A percentile compares a stretch with the other conserved stretches of the same genome.
These are phyloP conservation scores for Aegotheles bennettii DNA, from an alignment of 2,113 vertebrate species.

Conservation along the genomic window DNA sequence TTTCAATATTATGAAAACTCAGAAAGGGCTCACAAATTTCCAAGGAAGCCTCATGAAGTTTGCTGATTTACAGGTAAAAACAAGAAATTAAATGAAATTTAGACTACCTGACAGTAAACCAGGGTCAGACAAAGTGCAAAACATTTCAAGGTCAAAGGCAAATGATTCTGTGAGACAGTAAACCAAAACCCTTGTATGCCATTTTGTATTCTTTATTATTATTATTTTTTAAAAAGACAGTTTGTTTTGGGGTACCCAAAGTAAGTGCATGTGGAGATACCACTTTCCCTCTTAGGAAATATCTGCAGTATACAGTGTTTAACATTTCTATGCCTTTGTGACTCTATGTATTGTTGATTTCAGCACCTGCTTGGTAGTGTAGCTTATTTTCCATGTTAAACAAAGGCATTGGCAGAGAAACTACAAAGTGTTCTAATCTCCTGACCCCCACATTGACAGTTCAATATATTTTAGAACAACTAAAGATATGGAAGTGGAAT, in stretches of 20 bases:
- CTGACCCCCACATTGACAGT: constrained; percentile 66
- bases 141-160: constrained; percentile 1
- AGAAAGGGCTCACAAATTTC: neutral
- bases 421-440: constrained; percentile 61
- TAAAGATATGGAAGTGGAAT: constrained; percentile 70
- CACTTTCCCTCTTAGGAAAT: neutral
- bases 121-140: neutral
- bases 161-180: neutral
- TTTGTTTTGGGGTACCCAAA: constrained; percentile 1
- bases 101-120: neutral
- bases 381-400: constrained; percentile 69
- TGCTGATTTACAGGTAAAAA: neutral
- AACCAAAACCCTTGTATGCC: neutral
- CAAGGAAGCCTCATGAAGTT: neutral
- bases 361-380: constrained; percentile 48
- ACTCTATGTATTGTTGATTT: constrained; percentile 51
- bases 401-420: constrained; percentile 62
- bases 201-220: no score
- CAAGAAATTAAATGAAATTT: neutral
- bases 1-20: neutral
- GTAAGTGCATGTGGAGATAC: neutral
- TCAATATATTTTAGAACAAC: constrained; percentile 71
- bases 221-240: no score
- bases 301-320: constrained; percentile 5
- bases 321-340: constrained; percentile 53